These are phyloP conservation scores for Argyrosomus regius DNA, from an alignment of 2,797 vertebrate genomes.

Conservation along the genomic window DNA sequence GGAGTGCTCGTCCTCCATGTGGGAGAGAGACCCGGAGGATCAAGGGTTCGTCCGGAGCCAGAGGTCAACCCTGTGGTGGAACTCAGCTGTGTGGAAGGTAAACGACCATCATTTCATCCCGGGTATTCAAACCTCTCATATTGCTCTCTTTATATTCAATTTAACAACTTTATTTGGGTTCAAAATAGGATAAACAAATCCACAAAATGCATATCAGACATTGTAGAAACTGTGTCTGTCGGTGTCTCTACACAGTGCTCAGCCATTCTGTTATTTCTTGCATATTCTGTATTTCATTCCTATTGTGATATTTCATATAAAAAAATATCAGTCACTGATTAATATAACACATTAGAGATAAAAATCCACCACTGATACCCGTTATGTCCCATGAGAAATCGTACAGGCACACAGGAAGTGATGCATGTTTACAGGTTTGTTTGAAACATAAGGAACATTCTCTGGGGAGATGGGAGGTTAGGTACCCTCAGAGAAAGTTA, in stretches of 20 bases:
- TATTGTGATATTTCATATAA: background rate
- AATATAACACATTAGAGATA: background rate
- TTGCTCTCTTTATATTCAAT: background rate
- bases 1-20: constrained; percentile 94
- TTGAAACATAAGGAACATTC: background rate
- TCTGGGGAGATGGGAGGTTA: background rate
- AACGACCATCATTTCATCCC: background rate
- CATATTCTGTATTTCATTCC: background rate
- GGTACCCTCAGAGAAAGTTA: background rate
- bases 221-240: background rate
- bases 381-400: constrained; percentile 32
- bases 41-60: constrained; percentile 91
- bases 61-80: constrained; percentile 91
- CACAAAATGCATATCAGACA: background rate
- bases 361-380: background rate
- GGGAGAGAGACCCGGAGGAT: constrained; percentile 86
- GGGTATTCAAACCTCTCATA: background rate
- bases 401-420: constrained; percentile 6
- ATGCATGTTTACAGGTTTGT: constrained; percentile 11
- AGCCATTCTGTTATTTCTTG: background rate
- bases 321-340: constrained; percentile 1
- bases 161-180: background rate
- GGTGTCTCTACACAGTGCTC: background rate
- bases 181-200: background rate
- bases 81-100: constrained; percentile 95